A percentile compares a stretch with the other conserved stretches of the same genome.
Conservation (phyloP, 2,888 invertebrate genomes). For the Heliconius ismenius region DNA sequence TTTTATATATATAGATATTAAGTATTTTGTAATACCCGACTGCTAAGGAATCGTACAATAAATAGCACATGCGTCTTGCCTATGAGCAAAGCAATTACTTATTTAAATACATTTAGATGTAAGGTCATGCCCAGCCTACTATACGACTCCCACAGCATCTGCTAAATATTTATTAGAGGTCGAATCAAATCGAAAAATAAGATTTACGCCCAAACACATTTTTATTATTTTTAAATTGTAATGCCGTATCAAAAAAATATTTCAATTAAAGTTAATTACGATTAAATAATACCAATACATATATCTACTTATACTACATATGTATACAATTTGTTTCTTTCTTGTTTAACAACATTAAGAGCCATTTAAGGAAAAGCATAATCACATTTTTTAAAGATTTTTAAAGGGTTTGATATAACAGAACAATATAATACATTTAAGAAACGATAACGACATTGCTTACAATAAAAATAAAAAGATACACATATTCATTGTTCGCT, state of each 20-base stretch:
- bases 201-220: slow-evolving; percentile 6
- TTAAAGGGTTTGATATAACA: background rate
- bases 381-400: background rate
- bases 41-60: background rate
- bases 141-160: slow-evolving; percentile 15
- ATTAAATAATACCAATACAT: too few relatives aligned
- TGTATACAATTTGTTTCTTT: too few relatives aligned
- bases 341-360: background rate
- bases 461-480: slow-evolving; percentile 17
- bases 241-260: background rate
- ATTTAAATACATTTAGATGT: background rate
- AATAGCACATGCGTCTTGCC: background rate
- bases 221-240: background rate
- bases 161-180: slow-evolving; percentile 16
- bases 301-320: too few relatives aligned
- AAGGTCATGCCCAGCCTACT: slow-evolving; percentile 28
- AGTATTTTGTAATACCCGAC: background rate
- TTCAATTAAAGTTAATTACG: too few relatives aligned
- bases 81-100: slow-evolving; percentile 4
- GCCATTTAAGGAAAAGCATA: background rate
- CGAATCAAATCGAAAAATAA: background rate
- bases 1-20: too few relatives aligned
- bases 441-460: slow-evolving; percentile 7
- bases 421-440: background rate
- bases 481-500: slow-evolving; percentile 11